These are phyloP conservation scores for Acrossocheilus wenchowensis DNA, from an alignment of 2,797 vertebrate genomes.

Conservation along the genomic window DNA sequence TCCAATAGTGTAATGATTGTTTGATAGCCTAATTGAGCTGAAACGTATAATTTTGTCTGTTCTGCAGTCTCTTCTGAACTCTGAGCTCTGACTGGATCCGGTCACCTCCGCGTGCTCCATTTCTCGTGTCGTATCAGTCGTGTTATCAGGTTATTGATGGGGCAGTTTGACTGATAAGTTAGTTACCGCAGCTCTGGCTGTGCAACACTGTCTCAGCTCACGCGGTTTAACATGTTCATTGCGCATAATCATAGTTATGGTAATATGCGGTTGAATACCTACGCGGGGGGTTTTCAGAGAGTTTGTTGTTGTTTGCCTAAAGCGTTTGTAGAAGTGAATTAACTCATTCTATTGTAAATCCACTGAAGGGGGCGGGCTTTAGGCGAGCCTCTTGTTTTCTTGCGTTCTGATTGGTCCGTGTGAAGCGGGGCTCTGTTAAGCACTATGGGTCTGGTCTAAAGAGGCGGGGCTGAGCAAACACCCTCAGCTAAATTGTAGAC, in stretches of 20 bases:
- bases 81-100: background rate
- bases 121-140: background rate
- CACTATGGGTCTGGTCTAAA: background rate
- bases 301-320: constrained; percentile 11
- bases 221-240: background rate
- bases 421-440: background rate
- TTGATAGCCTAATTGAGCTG: background rate
- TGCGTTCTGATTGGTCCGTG: constrained; percentile 34
- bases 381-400: constrained; percentile 38
- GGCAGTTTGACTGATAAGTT: background rate
- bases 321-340: constrained; percentile 13
- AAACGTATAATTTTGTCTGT: background rate
- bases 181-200: background rate
- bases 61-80: constrained; percentile 2
- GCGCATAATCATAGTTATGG: background rate
- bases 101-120: background rate
- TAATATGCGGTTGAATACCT: background rate
- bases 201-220: background rate
- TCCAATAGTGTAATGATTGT: background rate
- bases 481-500: background rate
- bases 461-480: constrained; percentile 3
- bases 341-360: background rate
- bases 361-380: background rate
- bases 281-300: no score
- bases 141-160: constrained; percentile 20